Percentiles rank a stretch among this genome's conserved stretches.
Evolutionary conservation across 1,140 invertebrate species (phyloP).

Genomic region (Lepidurus apus): DNA sequence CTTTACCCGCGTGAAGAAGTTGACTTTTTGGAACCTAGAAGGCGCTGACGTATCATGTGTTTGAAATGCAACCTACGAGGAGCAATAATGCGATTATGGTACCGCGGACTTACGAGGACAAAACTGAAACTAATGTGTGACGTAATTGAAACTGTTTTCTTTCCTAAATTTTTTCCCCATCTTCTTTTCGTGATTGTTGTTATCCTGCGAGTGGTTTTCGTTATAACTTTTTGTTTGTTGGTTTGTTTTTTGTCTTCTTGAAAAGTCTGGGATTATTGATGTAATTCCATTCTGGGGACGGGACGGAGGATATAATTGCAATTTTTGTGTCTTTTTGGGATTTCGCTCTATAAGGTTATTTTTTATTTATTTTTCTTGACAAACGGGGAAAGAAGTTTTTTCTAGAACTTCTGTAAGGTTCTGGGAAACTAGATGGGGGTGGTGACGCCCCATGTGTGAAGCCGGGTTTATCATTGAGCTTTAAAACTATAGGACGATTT

Average conservation of each 20-base stretch:
- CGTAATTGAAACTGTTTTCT: neutral
- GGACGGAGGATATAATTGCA: no score
- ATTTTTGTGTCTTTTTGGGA: no score
- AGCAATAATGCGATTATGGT: slow-evolving; percentile 2
- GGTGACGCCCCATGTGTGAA: neutral
- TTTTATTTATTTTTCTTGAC: neutral
- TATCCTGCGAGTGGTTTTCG: no score
- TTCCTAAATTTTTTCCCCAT: neutral
- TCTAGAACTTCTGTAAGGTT: neutral
- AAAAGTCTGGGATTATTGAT: neutral
- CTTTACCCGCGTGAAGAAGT: neutral
- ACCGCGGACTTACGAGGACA: neutral
- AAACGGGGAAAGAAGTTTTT: neutral
- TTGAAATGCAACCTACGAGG: slow-evolving; percentile 18
- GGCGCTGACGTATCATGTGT: neutral
- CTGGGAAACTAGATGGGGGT: neutral
- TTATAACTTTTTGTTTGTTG: no score
- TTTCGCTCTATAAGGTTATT: no score
- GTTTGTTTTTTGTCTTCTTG: no score
- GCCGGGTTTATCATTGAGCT: slow-evolving; percentile 8
- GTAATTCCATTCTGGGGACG: no score
- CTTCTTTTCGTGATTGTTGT: neutral
- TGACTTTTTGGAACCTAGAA: neutral
- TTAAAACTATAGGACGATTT: slow-evolving; percentile 10
- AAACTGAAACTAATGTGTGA: slow-evolving; percentile 4